Conservation (phyloP, 92 coral and sea anemone genomes). For the Zoanthus gigantus region DNA sequence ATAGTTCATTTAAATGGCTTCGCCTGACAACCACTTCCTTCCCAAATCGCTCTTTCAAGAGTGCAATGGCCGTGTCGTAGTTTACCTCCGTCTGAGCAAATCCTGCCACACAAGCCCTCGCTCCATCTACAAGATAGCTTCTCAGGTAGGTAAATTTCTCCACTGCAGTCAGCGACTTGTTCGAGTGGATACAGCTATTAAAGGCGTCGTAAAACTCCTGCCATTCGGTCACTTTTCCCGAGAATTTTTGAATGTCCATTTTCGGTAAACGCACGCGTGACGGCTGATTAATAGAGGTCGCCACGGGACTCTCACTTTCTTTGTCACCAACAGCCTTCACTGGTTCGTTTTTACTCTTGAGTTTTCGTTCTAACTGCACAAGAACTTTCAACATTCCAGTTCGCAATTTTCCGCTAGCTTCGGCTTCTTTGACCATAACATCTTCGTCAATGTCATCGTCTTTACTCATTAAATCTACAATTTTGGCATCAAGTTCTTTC, state of each 20-base stretch:
- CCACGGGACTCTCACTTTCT: neutral
- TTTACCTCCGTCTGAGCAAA: constrained; percentile 1
- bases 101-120: constrained; percentile 22
- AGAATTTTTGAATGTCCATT: constrained; percentile 7
- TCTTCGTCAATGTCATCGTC: neutral
- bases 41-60: neutral
- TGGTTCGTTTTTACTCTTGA: neutral
- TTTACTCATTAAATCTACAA: neutral
- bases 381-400: neutral
- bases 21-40: neutral
- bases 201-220: constrained; percentile 15
- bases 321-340: neutral
- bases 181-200: constrained; percentile 19
- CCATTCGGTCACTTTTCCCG: constrained; percentile 2
- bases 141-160: constrained; percentile 5
- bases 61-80: neutral
- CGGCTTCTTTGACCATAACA: neutral
- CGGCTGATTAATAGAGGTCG: constrained; percentile 11
- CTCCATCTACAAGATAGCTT: neutral
- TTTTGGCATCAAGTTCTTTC: neutral
- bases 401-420: constrained; percentile 2
- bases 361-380: neutral
- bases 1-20: neutral
- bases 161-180: neutral
- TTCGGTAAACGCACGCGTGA: constrained; percentile 12